Conservation (phyloP, 2,113 vertebrate genomes). For the Engystomops pustulosus region DNA sequence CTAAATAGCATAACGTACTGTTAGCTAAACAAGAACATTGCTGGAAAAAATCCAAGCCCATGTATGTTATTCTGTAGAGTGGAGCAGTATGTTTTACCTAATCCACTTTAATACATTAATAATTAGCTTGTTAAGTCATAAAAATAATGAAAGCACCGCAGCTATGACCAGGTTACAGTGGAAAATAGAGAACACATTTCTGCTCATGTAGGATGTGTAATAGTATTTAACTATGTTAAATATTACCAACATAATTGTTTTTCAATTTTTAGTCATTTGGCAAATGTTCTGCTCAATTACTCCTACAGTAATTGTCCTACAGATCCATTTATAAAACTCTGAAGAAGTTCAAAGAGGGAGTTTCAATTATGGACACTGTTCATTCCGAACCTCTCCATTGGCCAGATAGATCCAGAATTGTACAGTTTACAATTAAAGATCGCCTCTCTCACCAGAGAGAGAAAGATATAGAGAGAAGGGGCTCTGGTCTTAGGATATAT, state of each 20-base stretch:
- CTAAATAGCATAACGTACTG: neutral
- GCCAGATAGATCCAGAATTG: too few relatives aligned
- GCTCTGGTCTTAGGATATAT: too few relatives aligned
- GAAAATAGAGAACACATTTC: neutral
- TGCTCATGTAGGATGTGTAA: neutral
- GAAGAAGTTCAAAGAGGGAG: neutral
- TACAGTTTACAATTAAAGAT: too few relatives aligned
- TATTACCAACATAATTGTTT: constrained; percentile 18
- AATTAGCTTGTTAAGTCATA: neutral
- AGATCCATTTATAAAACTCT: neutral
- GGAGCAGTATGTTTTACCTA: constrained; percentile 12
- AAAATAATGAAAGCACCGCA: neutral
- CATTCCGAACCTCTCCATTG: too few relatives aligned
- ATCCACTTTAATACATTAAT: neutral
- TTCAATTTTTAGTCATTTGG: neutral
- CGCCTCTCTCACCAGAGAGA: too few relatives aligned
- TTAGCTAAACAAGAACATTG: neutral
- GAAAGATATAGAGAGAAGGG: too few relatives aligned
- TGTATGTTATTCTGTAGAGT: neutral
- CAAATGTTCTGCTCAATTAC: neutral
- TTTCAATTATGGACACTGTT: neutral
- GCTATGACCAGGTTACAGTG: constrained; percentile 1
- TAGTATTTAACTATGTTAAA: neutral
- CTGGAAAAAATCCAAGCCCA: neutral
- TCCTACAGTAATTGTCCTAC: neutral